Evolutionary conservation across 2,113 vertebrate genomes (phyloP).

Genomic region (Ranitomeya imitator): DNA sequence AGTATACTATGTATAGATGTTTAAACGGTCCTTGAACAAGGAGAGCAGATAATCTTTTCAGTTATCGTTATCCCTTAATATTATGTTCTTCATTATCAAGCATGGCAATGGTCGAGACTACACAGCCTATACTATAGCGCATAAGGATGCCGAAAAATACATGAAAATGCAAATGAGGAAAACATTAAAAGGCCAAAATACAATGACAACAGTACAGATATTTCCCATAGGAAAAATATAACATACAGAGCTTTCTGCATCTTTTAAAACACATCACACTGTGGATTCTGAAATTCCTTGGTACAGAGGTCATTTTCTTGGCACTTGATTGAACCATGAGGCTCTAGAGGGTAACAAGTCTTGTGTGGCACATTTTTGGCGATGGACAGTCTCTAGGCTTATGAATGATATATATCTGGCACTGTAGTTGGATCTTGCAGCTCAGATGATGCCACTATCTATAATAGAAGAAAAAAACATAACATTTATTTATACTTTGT

Average conservation of each 20-base stretch:
- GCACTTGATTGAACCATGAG: conserved; percentile 22
- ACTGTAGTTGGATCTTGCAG: conserved; percentile 63
- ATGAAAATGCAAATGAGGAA: not conserved
- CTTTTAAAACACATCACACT: not conserved
- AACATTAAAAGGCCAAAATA: not conserved
- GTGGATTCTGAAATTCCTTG: not conserved
- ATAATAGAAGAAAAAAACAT: conserved; percentile 59
- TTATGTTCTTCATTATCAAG: not conserved
- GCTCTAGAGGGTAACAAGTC: not conserved
- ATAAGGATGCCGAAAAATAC: not conserved
- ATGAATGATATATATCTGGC: conserved; percentile 69
- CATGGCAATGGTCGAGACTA: not conserved
- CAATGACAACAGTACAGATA: not conserved
- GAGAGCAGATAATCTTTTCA: too few relatives aligned
- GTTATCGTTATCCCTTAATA: too few relatives aligned
- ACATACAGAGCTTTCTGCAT: not conserved
- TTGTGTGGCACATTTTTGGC: conserved; percentile 46
- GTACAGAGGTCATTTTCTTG: conserved; percentile 41
- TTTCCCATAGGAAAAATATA: conserved; percentile 19
- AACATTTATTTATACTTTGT: not conserved
- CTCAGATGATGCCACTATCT: conserved; percentile 64
- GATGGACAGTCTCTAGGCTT: conserved; percentile 36
- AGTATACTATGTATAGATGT: too few relatives aligned
- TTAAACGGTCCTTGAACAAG: too few relatives aligned
- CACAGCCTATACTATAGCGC: not conserved